Base-by-base conservation (phyloP, 2,888 invertebrate species). In the Lobophora halterata region DNA sequence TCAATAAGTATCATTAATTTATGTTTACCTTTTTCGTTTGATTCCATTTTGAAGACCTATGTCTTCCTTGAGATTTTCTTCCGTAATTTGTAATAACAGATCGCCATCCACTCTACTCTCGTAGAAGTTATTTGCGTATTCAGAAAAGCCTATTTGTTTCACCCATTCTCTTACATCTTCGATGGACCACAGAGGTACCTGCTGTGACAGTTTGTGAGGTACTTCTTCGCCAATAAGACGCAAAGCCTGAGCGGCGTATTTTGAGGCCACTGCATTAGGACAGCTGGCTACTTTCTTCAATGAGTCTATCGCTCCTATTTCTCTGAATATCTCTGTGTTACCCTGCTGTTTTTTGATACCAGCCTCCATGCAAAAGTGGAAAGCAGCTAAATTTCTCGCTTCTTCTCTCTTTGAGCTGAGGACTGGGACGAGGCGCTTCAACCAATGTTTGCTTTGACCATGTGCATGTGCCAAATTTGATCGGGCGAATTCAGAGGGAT, bases 291-390 rank as follows among this genome's bases (percentile, higher is more conserved):
- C 97, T 67, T 94, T 95, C 73, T 98, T 99, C 60, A 99, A 88
- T 0, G 98, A 95, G 61, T 97, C 97, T 48, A 99, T 94, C 0
- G 98, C 98, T 33, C 96, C 97, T 53, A 99, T 98, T 79, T 97
- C 96, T 45, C 93, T 90, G 73, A 98, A 98, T 64, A 97, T 94
- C 74, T 94, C 93, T 0, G 96, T 95, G 49, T 96, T 95, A 2
- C 95, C 95, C 75, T 97, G 97, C 60, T 94, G 94, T 61, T 97
- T 95, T 76, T 99, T 99, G 35, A 99, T 98, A 18, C 97, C 97
- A 5, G 99, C 98, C 80, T 99, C 99, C 97, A 99, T 98, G 69
- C 98, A 98, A 76, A 98, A 95, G 72, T 99, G 99, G 75, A 99
- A 99, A 17, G 99, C 98, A 2, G 98, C 99, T 58, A 99, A 85